phyloP scores from a whole-genome alignment of 2,888 invertebrate genomes.

The Hypomecis punctinalis region DNA sequence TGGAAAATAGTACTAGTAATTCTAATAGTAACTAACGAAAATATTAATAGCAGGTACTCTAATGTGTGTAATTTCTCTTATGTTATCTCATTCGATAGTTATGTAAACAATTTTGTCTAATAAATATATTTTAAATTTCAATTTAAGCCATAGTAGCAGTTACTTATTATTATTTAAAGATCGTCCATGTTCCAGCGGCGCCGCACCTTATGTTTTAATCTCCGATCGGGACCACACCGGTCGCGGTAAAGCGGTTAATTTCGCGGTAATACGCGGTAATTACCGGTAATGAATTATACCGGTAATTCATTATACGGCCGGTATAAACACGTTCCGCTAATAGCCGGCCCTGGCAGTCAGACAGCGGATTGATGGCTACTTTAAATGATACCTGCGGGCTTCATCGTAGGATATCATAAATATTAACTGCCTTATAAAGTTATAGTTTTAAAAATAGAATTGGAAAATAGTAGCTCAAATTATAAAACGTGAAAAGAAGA shows the following conservation, averaged over 20 bases:
- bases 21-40: too few species aligned
- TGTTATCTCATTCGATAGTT: too few species aligned
- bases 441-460: too few species aligned
- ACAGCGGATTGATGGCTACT: neutral
- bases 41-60: too few species aligned
- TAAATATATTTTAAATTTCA: too few species aligned
- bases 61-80: too few species aligned
- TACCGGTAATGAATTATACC: constrained; percentile 24
- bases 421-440: too few species aligned
- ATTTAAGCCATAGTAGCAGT: neutral
- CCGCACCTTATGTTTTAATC: neutral
- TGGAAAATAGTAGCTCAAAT: too few species aligned
- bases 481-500: too few species aligned
- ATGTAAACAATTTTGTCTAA: too few species aligned
- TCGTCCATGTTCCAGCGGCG: neutral
- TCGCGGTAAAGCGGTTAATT: constrained; percentile 4
- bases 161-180: neutral
- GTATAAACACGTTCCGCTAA: constrained; percentile 27
- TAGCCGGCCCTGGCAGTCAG: neutral
- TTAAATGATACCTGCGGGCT: neutral
- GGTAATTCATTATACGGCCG: neutral
- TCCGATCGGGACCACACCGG: constrained; percentile 18
- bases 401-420: neutral
- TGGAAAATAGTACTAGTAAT: too few species aligned
- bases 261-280: constrained; percentile 18